These are phyloP conservation scores for Keiferia lycopersicella DNA, from an alignment of 2,888 invertebrate genomes.

Conservation along the genomic window DNA sequence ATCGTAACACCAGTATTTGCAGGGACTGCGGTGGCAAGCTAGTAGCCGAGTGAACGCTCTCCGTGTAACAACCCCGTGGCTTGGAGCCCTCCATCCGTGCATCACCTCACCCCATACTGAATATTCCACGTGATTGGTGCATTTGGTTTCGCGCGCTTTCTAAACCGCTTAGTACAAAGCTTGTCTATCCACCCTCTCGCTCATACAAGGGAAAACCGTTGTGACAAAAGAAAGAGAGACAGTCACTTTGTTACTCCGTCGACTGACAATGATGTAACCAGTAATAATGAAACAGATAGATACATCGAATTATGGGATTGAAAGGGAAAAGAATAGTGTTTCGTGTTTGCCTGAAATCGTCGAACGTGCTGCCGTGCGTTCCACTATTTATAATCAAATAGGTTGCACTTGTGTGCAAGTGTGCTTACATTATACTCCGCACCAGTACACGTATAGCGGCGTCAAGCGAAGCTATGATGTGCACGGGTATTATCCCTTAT, in stretches of 20 bases:
- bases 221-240: slow-evolving; percentile 58
- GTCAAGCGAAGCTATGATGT: slow-evolving; percentile 76
- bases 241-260: slow-evolving; percentile 48
- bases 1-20: slow-evolving; percentile 54
- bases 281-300: slow-evolving; percentile 55
- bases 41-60: slow-evolving; percentile 73
- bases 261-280: slow-evolving; percentile 72
- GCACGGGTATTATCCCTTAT: slow-evolving; percentile 79
- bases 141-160: slow-evolving; percentile 79
- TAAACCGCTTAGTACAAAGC: slow-evolving; percentile 53
- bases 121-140: slow-evolving; percentile 54
- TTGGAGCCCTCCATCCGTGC: slow-evolving; percentile 63
- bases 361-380: slow-evolving; percentile 81
- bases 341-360: slow-evolving; percentile 73
- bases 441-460: slow-evolving; percentile 55
- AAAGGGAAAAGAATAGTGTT: slow-evolving; percentile 57
- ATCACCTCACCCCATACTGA: slow-evolving; percentile 78
- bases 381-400: slow-evolving; percentile 80
- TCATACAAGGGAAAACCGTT: slow-evolving; percentile 46
- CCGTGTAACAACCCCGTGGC: slow-evolving; percentile 74
- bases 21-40: slow-evolving; percentile 63
- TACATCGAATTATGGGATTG: slow-evolving; percentile 38
- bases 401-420: slow-evolving; percentile 64
- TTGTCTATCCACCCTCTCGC: slow-evolving; percentile 49
- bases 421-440: slow-evolving; percentile 74